phyloP scores from a whole-genome alignment of 2,888 invertebrate genomes.

The Cephus pygmeus region DNA sequence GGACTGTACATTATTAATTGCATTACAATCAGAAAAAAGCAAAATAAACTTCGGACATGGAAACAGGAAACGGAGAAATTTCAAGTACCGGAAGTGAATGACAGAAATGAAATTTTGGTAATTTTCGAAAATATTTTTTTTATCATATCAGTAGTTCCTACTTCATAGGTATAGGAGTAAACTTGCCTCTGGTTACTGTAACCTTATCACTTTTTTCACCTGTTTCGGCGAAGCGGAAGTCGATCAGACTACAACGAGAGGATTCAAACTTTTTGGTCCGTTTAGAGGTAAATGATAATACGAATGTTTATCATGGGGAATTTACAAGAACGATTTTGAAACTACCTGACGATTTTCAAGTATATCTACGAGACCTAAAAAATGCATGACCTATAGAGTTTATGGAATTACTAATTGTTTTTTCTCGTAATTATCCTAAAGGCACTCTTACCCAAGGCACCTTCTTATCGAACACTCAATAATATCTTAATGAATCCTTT shows the following conservation, averaged over 20 bases:
- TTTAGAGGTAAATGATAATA: background rate
- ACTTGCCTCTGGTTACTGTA: background rate
- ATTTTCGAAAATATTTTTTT: background rate
- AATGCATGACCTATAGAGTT: background rate
- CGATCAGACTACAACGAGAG: constrained; percentile 41
- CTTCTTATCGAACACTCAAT: background rate
- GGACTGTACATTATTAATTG: background rate
- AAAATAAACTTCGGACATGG: background rate
- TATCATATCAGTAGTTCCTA: background rate
- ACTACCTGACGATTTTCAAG: background rate
- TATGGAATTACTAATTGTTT: background rate
- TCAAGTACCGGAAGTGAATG: no score
- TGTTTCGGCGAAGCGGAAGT: constrained; percentile 42
- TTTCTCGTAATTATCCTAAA: background rate
- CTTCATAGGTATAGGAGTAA: background rate
- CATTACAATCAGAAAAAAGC: background rate
- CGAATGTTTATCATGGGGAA: background rate
- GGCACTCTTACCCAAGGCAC: background rate
- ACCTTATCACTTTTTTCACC: background rate
- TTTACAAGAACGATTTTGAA: background rate
- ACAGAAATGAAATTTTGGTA: background rate
- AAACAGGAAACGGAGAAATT: background rate
- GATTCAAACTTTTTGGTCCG: background rate
- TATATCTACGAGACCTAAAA: no score
- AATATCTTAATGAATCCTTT: background rate